phyloP scores from a whole-genome alignment of 1,140 invertebrate genomes.

The Lepidurus couesii region DNA sequence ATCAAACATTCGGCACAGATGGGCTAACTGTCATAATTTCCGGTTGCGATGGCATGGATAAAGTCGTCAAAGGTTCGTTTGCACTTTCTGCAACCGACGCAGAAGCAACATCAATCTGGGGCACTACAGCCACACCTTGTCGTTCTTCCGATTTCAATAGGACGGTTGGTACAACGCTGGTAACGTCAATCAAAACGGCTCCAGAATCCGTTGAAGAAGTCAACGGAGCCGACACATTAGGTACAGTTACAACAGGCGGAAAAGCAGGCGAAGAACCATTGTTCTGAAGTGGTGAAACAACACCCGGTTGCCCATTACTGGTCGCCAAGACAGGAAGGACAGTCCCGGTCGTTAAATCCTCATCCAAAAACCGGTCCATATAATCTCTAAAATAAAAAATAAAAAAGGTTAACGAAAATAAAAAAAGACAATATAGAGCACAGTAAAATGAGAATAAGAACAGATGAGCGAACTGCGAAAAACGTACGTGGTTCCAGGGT shows the following conservation, averaged over 20 bases:
- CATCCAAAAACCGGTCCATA: conserved; percentile 78
- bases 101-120: neutral
- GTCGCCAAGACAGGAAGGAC: conserved; percentile 6
- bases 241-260: conserved; percentile 38
- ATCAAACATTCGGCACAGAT: conserved; percentile 14
- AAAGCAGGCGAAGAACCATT: conserved; percentile 25
- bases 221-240: conserved; percentile 36
- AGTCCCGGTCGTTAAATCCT: conserved; percentile 54
- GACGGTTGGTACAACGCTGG: conserved; percentile 24
- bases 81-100: neutral
- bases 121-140: neutral
- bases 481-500: conserved; percentile 62
- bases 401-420: conserved; percentile 27
- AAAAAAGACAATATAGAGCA: conserved; percentile 24
- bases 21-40: neutral
- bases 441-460: conserved; percentile 24
- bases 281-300: conserved; percentile 42
- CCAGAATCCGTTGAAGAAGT: conserved; percentile 40
- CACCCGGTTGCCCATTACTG: conserved; percentile 37
- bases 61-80: neutral
- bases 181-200: neutral
- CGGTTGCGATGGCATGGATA: neutral
- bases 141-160: neutral
- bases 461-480: conserved; percentile 38
- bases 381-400: conserved; percentile 59